These are phyloP conservation scores for Lytechinus pictus DNA, from an alignment of 35 echinoderm and acorn worm genomes.

Conservation along the genomic window DNA sequence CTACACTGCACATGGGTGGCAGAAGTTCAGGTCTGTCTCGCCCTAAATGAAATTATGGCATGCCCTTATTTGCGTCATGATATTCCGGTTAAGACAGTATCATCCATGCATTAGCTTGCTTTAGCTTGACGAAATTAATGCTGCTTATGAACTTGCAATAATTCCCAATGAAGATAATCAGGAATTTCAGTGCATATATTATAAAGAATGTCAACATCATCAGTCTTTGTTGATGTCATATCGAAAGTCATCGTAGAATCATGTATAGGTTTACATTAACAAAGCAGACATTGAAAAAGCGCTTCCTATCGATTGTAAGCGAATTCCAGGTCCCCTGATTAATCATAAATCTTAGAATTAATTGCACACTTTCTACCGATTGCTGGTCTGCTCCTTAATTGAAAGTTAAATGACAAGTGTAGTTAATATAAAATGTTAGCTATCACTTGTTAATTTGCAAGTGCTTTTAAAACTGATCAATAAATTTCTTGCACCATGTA, in stretches of 20 bases:
- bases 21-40: slow-evolving; percentile 27
- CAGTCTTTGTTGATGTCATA: no score
- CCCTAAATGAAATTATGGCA: background rate
- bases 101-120: background rate
- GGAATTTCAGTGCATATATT: background rate
- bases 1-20: slow-evolving; percentile 19
- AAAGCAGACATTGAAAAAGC: background rate
- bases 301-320: no score
- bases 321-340: no score
- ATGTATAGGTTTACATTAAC: background rate
- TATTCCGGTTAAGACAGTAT: background rate
- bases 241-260: background rate
- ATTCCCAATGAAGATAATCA: background rate
- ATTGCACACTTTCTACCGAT: no score
- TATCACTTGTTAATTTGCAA: no score
- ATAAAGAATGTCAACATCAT: no score
- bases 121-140: background rate
- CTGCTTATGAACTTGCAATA: background rate
- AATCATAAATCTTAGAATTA: no score
- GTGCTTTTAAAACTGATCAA: no score
- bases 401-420: no score
- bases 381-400: no score
- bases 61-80: slow-evolving; percentile 17
- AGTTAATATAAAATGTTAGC: no score
- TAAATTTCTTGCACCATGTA: no score